Evolutionary conservation across 2,797 vertebrate species (phyloP).

Genomic region (Liasis olivaceus): DNA sequence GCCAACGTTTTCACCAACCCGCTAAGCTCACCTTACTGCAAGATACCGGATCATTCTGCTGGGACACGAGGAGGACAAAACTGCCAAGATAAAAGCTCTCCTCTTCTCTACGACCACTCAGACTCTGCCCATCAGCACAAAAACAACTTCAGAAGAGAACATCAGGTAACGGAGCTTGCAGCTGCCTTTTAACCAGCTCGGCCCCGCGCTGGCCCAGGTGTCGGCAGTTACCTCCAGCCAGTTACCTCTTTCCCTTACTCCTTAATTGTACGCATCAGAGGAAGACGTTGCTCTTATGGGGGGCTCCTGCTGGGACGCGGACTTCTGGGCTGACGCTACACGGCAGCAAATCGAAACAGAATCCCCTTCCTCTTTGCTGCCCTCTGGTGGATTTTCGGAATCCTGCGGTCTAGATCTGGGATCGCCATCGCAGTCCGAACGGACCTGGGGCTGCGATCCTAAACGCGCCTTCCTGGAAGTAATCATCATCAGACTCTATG

Average conservation of each 20-base stretch:
- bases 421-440: not conserved
- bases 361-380: not conserved
- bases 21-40: conserved; percentile 2
- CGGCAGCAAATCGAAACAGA: not conserved
- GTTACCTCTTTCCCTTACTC: not conserved
- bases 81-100: not conserved
- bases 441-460: no score
- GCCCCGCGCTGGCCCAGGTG: not conserved
- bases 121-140: not conserved
- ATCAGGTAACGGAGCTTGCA: not conserved
- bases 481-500: not conserved
- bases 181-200: not conserved
- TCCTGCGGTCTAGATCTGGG: not conserved
- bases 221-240: not conserved
- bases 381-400: not conserved
- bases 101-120: not conserved
- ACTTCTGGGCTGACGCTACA: not conserved
- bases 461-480: not conserved
- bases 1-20: not conserved
- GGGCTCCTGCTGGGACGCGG: not conserved
- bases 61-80: not conserved
- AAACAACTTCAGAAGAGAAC: not conserved
- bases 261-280: not conserved
- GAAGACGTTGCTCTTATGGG: not conserved
- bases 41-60: not conserved